Conservation (phyloP, 2,113 vertebrate genomes). For the Ictalurus furcatus region DNA sequence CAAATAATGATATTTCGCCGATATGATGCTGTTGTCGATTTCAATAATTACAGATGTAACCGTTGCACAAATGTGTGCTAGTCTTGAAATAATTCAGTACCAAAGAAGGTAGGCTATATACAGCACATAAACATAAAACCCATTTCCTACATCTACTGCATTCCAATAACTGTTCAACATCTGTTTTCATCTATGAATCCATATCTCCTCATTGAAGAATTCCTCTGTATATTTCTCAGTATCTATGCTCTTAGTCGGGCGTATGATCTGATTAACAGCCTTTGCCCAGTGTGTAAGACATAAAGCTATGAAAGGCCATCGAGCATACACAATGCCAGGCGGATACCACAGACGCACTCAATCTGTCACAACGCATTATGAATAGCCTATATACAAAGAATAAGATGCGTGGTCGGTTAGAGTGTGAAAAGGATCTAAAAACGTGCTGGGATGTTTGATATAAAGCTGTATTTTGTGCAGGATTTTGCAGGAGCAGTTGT, state of each 20-base stretch:
- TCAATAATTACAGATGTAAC: neutral
- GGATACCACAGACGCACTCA: neutral
- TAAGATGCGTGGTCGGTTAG: neutral
- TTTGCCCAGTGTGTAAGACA: neutral
- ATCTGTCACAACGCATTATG: neutral
- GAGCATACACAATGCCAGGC: conserved; percentile 28
- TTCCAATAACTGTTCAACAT: neutral
- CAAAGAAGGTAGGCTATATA: neutral
- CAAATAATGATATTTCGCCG: neutral
- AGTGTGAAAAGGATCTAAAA: neutral
- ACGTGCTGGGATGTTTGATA: neutral
- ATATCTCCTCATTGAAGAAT: too few relatives aligned
- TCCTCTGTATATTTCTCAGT: neutral
- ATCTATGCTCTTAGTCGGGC: neutral
- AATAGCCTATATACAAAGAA: neutral
- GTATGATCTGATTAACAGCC: neutral
- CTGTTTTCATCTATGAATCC: neutral
- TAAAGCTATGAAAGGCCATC: conserved; percentile 13
- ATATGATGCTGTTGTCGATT: neutral
- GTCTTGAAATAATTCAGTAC: neutral
- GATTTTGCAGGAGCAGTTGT: neutral
- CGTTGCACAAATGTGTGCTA: neutral
- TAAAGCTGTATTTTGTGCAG: conserved; percentile 7
- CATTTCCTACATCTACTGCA: neutral
- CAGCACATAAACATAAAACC: neutral